Evolutionary conservation across 2,797 vertebrate species (phyloP), one percentile per base, ranked within the genome.

Genomic region (Cyprinella venusta): DNA sequence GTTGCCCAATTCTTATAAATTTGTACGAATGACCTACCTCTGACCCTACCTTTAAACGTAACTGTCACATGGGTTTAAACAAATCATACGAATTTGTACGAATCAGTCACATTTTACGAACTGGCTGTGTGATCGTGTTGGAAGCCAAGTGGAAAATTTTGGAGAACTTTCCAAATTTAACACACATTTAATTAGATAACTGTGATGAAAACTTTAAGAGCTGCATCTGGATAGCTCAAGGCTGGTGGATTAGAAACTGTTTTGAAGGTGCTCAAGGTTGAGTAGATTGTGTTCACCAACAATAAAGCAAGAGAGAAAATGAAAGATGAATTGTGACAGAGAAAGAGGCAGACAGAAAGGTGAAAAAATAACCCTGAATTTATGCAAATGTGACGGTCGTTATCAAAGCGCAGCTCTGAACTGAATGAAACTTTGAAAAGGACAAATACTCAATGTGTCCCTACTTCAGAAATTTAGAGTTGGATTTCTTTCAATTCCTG

Each of bases 101-200:
- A 40, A 8, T 40, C 38, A 40, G 38, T 40, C 38, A 40, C 38
- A 8, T 40, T 40, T 40, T 40, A 42, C 2, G 40, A 42, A 42
- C 10, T 42, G 9, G 40, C 0, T 9, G 40, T 10, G 40, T 3
- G 9, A 42, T 42, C 9, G 40, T 3, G 40, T 42, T 42, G 9
- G 9, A 42, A 42, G 40, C 40, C 9, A 61, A 65, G 69, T 24
- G 68, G 69, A 75, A 71, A 36, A 8, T 71, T 80, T 82, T 86
- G 65, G 18, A 9, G 30, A 50, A 71, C 56, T 75, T 82, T 84
- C 56, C 64, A 71, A 76, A 82, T 76, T 79, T 61, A 80, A 82
- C 81, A 30, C n/a, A 76, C 19, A 36, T 65, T 79, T 86, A 88
- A 86, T 82, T 80, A 77, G 64, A 72, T 82, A 84, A 76, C 63